phyloP scores from a whole-genome alignment of 2,113 vertebrate species.

The Laterallus jamaicensis region DNA sequence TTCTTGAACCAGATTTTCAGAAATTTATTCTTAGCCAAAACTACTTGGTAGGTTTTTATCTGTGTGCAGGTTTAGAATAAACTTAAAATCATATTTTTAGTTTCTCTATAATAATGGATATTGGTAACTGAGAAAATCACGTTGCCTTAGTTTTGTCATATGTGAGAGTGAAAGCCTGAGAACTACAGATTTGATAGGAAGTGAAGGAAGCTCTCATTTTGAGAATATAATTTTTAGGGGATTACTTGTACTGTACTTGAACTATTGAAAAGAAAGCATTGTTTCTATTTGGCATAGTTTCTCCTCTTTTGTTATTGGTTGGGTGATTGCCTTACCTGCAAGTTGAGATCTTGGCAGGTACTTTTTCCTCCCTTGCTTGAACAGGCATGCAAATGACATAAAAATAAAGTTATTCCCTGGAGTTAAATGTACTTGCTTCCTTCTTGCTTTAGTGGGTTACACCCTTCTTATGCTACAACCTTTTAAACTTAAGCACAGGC shows the following conservation, averaged over 20 bases:
- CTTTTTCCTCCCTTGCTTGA: background rate
- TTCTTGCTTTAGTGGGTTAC: background rate
- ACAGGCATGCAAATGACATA: background rate
- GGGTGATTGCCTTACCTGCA: background rate
- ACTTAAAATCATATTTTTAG: background rate
- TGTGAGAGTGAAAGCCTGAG: background rate
- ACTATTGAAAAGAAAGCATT: background rate
- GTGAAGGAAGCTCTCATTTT: background rate
- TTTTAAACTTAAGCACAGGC: background rate
- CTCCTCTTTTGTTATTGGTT: background rate
- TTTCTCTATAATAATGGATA: background rate
- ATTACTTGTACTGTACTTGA: background rate
- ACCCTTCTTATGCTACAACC: background rate
- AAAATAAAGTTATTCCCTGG: background rate
- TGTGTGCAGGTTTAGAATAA: background rate
- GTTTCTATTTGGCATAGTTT: background rate
- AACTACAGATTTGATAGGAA: background rate
- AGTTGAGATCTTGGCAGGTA: background rate
- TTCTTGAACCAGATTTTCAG: background rate
- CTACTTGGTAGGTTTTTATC: background rate
- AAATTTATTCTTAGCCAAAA: background rate
- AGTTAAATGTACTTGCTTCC: background rate
- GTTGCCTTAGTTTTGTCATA: background rate
- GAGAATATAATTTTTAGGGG: background rate
- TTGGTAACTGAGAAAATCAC: background rate